Percentiles rank a stretch among this genome's conserved stretches.
These are phyloP conservation scores for Amia ocellicauda DNA, from an alignment of 2,113 vertebrate genomes.

Conservation along the genomic window DNA sequence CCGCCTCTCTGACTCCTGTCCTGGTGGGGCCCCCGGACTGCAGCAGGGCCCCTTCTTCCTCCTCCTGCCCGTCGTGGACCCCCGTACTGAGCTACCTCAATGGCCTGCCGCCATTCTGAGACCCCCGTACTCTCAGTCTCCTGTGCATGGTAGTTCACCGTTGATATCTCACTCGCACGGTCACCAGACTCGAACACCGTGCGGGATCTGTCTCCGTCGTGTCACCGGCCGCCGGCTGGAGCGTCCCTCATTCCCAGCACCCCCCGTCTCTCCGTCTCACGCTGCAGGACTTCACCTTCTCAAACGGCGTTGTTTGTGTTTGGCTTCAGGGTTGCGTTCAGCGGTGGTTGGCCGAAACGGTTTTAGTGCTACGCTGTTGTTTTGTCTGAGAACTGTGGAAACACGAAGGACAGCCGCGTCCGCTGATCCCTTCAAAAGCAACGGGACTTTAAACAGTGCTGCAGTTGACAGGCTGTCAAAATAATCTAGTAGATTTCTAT, in stretches of 20 bases:
- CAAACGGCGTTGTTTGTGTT: too few relatives aligned
- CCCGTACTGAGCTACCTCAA: slow-evolving; percentile 77
- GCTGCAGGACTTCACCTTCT: too few relatives aligned
- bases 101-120: slow-evolving; percentile 51
- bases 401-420: neutral
- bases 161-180: slow-evolving; percentile 4
- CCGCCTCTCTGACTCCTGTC: slow-evolving; percentile 28
- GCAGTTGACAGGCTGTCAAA: neutral
- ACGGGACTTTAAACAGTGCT: slow-evolving; percentile 7
- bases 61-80: slow-evolving; percentile 58
- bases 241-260: too few relatives aligned
- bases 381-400: neutral
- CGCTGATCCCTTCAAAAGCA: neutral
- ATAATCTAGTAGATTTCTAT: slow-evolving; percentile 41
- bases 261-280: neutral
- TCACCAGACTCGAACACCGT: neutral
- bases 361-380: neutral
- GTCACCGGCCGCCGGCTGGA: neutral
- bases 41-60: slow-evolving; percentile 51
- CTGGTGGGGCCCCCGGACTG: slow-evolving; percentile 41
- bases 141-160: slow-evolving; percentile 38
- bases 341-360: neutral
- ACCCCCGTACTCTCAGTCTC: slow-evolving; percentile 41
- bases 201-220: too few relatives aligned
- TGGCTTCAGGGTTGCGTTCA: neutral